Conservation (phyloP, 1,140 invertebrate genomes). For the Drosophila nebulosa region DNA sequence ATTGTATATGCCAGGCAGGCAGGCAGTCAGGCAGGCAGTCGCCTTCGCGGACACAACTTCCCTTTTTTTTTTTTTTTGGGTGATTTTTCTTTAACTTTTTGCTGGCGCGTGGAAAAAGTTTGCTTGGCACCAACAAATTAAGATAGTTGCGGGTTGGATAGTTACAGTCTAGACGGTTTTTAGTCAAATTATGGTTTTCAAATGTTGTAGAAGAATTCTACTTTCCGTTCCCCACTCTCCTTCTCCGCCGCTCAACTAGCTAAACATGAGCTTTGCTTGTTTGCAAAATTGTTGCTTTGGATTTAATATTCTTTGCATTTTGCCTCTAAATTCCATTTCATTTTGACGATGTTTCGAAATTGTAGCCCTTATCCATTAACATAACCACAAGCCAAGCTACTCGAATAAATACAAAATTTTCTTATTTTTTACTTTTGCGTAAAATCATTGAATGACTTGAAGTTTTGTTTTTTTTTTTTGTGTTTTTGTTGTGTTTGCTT, state of each 20-base stretch:
- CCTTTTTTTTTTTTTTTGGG: conserved; percentile 10
- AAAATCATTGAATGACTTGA: conserved; percentile 73
- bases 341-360: background rate
- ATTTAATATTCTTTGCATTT: background rate
- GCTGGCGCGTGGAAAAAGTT: conserved; percentile 47
- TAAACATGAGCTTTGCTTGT: conserved; percentile 40
- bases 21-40: conserved; percentile 46
- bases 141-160: conserved; percentile 63
- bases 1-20: conserved; percentile 71
- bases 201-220: conserved; percentile 45
- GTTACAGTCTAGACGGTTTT: conserved; percentile 72
- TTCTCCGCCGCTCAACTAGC: background rate
- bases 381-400: background rate
- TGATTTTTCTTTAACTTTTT: background rate
- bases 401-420: background rate
- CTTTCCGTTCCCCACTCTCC: background rate
- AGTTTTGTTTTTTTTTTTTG: conserved; percentile 34
- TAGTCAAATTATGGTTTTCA: conserved; percentile 78
- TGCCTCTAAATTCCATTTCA: background rate
- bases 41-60: conserved; percentile 53
- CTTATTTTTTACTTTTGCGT: conserved; percentile 40
- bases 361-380: background rate
- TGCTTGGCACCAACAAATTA: conserved; percentile 73
- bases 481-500: conserved; percentile 28
- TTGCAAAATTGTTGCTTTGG: background rate